Evolutionary conservation across 2,888 invertebrate genomes (phyloP).

Genomic region (Horisme vitalbata): DNA sequence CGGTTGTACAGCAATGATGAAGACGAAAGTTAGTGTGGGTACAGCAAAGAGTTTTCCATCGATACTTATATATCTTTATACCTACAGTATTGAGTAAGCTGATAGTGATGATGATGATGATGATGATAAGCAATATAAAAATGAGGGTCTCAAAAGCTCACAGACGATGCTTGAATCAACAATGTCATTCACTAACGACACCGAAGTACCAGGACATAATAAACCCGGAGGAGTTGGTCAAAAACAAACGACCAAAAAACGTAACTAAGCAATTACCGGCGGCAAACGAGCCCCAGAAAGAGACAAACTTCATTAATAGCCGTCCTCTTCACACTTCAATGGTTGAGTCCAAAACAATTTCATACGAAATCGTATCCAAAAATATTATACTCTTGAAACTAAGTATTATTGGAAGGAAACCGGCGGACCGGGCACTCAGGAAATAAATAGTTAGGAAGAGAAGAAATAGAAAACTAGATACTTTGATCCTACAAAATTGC

Average conservation of each 20-base stretch:
- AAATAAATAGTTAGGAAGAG: not conserved
- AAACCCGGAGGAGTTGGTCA: constrained; percentile 45
- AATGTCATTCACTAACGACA: too few species aligned
- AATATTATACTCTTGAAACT: not conserved
- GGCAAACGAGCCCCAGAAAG: constrained; percentile 42
- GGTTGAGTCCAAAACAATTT: not conserved
- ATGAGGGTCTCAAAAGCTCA: too few species aligned
- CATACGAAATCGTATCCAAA: not conserved
- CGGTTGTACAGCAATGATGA: too few species aligned
- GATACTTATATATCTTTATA: too few species aligned
- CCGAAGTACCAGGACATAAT: constrained; percentile 29
- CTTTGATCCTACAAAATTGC: constrained; percentile 2
- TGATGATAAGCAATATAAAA: too few species aligned
- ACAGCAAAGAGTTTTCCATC: too few species aligned
- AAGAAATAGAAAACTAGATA: constrained; percentile 3
- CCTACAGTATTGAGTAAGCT: too few species aligned
- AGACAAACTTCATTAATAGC: not conserved
- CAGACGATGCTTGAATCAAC: too few species aligned
- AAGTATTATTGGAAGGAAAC: not conserved
- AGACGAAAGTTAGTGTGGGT: too few species aligned
- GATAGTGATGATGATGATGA: too few species aligned
- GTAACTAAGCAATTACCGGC: constrained; percentile 62
- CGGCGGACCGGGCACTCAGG: too few species aligned
- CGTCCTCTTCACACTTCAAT: not conserved
- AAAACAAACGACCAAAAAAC: constrained; percentile 53